Percentiles rank a stretch among this genome's conserved stretches.
Conservation (phyloP, 2,888 invertebrate genomes). For the Exephanes ischioxanthus region DNA sequence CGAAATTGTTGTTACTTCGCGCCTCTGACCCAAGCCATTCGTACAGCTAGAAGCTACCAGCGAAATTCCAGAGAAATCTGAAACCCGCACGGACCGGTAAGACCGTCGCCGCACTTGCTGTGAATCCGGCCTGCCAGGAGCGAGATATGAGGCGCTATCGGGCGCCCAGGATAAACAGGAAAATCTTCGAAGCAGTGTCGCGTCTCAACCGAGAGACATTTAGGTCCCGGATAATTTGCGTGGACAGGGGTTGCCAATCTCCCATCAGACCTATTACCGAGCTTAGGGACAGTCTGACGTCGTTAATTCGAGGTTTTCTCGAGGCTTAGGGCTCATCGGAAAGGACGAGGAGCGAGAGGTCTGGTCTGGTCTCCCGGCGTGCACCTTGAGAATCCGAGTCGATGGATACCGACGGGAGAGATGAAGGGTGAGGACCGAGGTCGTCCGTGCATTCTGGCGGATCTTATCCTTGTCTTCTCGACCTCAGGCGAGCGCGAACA, state of each 20-base stretch:
- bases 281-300: slow-evolving; percentile 75
- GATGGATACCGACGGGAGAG: slow-evolving; percentile 20
- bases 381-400: slow-evolving; percentile 11
- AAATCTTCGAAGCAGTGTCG: not conserved
- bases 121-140: not conserved
- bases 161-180: not conserved
- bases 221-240: not conserved
- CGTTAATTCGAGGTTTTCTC: slow-evolving; percentile 79
- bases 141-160: not conserved
- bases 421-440: slow-evolving; percentile 62
- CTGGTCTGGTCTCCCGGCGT: not conserved
- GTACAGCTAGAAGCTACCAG: slow-evolving; percentile 1
- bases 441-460: slow-evolving; percentile 58
- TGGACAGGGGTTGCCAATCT: slow-evolving; percentile 33
- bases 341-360: slow-evolving; percentile 37
- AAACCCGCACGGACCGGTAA: not conserved
- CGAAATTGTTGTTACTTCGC: slow-evolving; percentile 29
- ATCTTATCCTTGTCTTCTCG: slow-evolving; percentile 41
- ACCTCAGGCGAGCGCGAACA: slow-evolving; percentile 65
- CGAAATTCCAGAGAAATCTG: slow-evolving; percentile 29
- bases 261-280: slow-evolving; percentile 77
- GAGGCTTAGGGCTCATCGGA: slow-evolving; percentile 42
- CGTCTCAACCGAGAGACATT: not conserved
- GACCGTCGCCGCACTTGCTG: not conserved
- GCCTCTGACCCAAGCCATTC: not conserved